Evolutionary conservation across 1,140 invertebrate genomes (phyloP).

Genomic region (Limonius californicus): DNA sequence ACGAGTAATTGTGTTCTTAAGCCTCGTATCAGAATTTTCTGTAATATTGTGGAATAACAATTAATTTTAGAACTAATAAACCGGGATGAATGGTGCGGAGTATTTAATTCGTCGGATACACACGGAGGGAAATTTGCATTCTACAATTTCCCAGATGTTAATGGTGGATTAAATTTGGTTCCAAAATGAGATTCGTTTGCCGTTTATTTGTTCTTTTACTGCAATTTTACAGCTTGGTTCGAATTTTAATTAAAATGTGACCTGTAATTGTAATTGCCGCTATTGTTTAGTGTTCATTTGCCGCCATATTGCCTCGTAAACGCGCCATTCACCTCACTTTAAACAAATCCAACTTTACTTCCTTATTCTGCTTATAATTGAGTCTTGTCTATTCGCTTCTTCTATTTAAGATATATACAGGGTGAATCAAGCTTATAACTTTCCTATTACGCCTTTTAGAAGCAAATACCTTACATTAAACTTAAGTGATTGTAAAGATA

Average conservation of each 20-base stretch:
- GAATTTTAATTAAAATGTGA: slow-evolving; percentile 30
- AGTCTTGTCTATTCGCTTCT: too few relatives aligned
- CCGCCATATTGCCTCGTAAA: slow-evolving; percentile 25
- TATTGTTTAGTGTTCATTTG: slow-evolving; percentile 23
- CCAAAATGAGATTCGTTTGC: slow-evolving; percentile 28
- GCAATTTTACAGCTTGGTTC: slow-evolving; percentile 26
- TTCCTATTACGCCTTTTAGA: too few relatives aligned
- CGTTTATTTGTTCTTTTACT: slow-evolving; percentile 23
- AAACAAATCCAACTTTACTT: neutral
- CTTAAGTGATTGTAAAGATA: too few relatives aligned
- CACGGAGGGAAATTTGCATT: slow-evolving; percentile 22
- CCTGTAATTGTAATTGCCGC: slow-evolving; percentile 28
- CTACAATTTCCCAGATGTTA: slow-evolving; percentile 26
- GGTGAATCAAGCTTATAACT: too few relatives aligned
- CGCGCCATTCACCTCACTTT: neutral
- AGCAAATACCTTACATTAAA: too few relatives aligned
- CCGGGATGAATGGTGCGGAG: neutral
- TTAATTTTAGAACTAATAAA: slow-evolving; percentile 9
- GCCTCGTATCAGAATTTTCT: neutral
- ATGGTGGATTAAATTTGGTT: slow-evolving; percentile 28
- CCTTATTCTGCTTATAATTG: too few relatives aligned
- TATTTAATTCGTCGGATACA: neutral
- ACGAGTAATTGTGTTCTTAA: neutral
- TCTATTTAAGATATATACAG: too few relatives aligned
- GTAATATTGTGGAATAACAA: neutral